Conservation (phyloP, 1,140 invertebrate species). For the Drosophila auraria region DNA sequence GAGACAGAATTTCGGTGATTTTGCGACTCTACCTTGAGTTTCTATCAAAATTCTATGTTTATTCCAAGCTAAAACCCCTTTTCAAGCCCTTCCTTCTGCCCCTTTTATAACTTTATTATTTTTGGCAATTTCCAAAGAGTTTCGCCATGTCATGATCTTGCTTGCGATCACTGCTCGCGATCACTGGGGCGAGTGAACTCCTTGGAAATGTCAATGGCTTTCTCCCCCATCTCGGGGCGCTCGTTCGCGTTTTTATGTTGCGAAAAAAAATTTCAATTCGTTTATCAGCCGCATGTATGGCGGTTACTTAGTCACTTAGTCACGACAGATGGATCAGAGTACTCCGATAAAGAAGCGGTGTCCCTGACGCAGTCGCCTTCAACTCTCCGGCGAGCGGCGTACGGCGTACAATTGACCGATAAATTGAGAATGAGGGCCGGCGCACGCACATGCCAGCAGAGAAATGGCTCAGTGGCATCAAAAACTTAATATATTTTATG, state of each 20-base stretch:
- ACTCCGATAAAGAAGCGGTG: conserved; percentile 54
- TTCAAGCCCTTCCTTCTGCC: background rate
- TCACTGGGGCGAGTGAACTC: conserved; percentile 69
- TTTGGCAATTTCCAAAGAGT: conserved; percentile 45
- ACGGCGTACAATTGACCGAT: conserved; percentile 54
- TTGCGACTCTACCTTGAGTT: background rate
- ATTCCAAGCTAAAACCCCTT: background rate
- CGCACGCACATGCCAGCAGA: conserved; percentile 38
- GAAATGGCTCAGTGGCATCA: conserved; percentile 39
- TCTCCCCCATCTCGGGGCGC: conserved; percentile 30
- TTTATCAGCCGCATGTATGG: conserved; percentile 37
- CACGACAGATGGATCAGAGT: conserved; percentile 54
- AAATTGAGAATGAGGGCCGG: conserved; percentile 58
- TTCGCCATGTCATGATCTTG: conserved; percentile 60
- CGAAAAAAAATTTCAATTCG: conserved; percentile 39
- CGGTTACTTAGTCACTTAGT: conserved; percentile 46
- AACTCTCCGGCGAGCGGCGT: conserved; percentile 28
- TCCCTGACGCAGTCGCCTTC: conserved; percentile 57
- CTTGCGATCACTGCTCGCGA: conserved; percentile 23
- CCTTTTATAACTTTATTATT: conserved; percentile 15
- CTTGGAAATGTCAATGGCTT: conserved; percentile 77
- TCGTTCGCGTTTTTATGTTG: conserved; percentile 36
- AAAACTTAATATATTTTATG: conserved; percentile 1
- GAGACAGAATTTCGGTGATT: too few species aligned
- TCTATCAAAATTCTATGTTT: background rate